Evolutionary conservation across 2,797 vertebrate genomes (phyloP).

Genomic region (Coendou prehensilis): DNA sequence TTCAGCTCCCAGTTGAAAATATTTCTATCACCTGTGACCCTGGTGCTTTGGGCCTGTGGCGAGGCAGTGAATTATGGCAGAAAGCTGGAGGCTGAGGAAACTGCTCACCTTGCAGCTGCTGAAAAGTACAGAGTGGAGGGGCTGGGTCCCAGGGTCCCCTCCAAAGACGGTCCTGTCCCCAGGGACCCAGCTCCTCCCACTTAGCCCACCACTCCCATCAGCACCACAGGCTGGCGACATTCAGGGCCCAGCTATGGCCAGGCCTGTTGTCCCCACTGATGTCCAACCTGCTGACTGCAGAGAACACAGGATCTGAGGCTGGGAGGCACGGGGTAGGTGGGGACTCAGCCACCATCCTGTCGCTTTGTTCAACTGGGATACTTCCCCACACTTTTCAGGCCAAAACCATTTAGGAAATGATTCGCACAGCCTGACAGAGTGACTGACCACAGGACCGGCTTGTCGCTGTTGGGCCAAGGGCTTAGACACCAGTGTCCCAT

Average conservation of each 20-base stretch:
- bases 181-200: background rate
- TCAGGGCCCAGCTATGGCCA: background rate
- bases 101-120: no score
- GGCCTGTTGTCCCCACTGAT: background rate
- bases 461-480: background rate
- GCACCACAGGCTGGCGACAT: background rate
- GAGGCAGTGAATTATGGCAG: background rate
- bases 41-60: background rate
- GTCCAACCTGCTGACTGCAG: background rate
- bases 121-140: background rate
- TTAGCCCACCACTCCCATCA: background rate
- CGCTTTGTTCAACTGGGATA: background rate
- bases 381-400: background rate
- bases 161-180: background rate
- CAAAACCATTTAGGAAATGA: background rate
- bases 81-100: background rate
- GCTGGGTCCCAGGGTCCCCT: background rate
- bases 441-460: background rate
- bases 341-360: fast-evolving
- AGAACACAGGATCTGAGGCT: background rate
- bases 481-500: background rate
- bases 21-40: background rate
- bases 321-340: fast-evolving
- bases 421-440: background rate
- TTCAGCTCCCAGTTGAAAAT: no score